Base-by-base conservation (phyloP, 2,888 invertebrate genomes). In the Ametastegia equiseti region DNA sequence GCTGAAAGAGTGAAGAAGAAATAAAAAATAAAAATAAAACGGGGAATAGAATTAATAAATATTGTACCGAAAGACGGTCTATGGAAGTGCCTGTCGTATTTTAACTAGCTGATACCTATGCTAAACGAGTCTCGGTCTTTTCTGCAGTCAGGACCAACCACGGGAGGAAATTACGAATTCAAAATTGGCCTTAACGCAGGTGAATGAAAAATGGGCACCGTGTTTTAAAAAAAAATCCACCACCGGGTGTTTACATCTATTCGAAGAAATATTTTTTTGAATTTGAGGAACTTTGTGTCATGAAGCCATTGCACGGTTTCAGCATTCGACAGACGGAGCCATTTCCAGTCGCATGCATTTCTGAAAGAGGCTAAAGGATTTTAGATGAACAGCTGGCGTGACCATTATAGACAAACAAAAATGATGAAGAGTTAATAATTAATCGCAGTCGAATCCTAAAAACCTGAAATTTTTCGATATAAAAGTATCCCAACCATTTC, bases 121-220 rank as follows among this genome's bases (percentile, higher is more conserved):
- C 57, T 15, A 60, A 60, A 27, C 13, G 67, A 67, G 67, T 39
- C 39, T 19, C 67, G 63, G n/a, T n/a, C 33, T 30, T 30, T 33
- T n/a, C 39, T n/a, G 69, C 69, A 42, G 39, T 11, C 50, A 7
- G 50, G 50, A 50, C 19, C 50, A 39, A 39, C 30, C 2, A 42
- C 19, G 69, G 27, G 27, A 45, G 30, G 42, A 15, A 45, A 71
- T 71, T 71, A 71, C 30, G 30, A 45, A 71, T 71, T 71, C 30
- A n/a, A 71, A 71, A 71, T 71, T 71, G 71, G n/a, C 36, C 45
- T 19, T 7, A 15, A 47, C 71, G 27, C 45, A 71, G 45, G 47
- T 15, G 71, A 47, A 30, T 71, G 71, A 71, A 45, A 71, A 71
- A 71, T 71, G 15, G 45, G 45, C n/a, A n/a, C n/a, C n/a, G n/a